Evolutionary conservation across 92 coral and sea anemone species (phyloP).

Genomic region (Metridium senile): DNA sequence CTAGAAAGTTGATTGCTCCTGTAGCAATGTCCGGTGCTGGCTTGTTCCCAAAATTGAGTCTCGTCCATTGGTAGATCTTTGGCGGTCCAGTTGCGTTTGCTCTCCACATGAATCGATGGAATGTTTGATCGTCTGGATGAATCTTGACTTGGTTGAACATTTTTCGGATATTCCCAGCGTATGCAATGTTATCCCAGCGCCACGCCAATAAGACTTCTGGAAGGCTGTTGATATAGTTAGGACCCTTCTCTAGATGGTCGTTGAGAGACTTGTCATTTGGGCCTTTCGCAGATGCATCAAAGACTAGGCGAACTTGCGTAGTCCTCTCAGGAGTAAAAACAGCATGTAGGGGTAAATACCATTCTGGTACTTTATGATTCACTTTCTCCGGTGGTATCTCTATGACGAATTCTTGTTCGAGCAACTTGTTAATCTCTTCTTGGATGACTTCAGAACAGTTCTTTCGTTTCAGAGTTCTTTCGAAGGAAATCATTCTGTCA

Average conservation of each 20-base stretch:
- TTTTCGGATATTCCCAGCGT: constrained; percentile 44
- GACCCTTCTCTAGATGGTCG: constrained; percentile 52
- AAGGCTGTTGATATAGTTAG: constrained; percentile 50
- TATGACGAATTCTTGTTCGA: constrained; percentile 37
- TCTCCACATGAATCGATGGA: constrained; percentile 66
- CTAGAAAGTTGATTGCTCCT: constrained; percentile 44
- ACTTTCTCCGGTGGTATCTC: constrained; percentile 45
- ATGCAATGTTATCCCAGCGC: constrained; percentile 65
- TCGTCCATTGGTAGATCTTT: constrained; percentile 56
- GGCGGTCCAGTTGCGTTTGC: constrained; percentile 34
- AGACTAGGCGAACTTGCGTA: constrained; percentile 47
- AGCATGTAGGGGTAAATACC: constrained; percentile 63
- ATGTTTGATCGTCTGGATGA: constrained; percentile 53
- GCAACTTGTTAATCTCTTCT: constrained; percentile 47
- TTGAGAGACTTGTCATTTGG: constrained; percentile 42
- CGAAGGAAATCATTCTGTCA: constrained; percentile 42
- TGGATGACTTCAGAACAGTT: constrained; percentile 20
- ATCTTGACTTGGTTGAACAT: constrained; percentile 58
- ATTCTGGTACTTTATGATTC: constrained; percentile 48
- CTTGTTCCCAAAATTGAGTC: constrained; percentile 66
- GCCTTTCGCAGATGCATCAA: constrained; percentile 55
- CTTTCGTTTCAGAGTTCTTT: constrained; percentile 35
- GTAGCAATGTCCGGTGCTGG: constrained; percentile 69
- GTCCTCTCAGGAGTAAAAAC: constrained; percentile 58
- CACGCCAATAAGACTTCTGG: constrained; percentile 53